Evolutionary conservation across 1,140 invertebrate species (phyloP).

Genomic region (Heliconius melpomene): DNA sequence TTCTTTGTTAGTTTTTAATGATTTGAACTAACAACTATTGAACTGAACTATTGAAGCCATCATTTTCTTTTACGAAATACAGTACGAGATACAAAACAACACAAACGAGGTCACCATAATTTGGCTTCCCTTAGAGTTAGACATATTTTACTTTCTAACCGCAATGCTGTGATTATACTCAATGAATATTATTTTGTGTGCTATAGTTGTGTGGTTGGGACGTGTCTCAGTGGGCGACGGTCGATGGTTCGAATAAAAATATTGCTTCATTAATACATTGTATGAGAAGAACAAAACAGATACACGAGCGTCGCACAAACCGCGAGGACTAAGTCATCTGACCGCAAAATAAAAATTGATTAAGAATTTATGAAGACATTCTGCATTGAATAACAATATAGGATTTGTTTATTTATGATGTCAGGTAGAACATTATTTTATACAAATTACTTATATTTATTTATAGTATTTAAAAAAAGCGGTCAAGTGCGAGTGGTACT

Average conservation of each 20-base stretch:
- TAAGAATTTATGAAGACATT: not conserved
- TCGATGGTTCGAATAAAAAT: not conserved
- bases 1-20: too few relatives aligned
- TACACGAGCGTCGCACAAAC: not conserved
- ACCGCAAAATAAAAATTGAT: conserved; percentile 1
- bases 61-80: conserved; percentile 1
- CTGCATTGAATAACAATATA: not conserved
- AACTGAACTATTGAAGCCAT: not conserved
- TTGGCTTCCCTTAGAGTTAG: conserved; percentile 45
- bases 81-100: not conserved
- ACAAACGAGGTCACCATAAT: not conserved
- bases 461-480: too few relatives aligned
- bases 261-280: not conserved
- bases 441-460: too few relatives aligned
- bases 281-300: not conserved
- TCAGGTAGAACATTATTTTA: too few relatives aligned
- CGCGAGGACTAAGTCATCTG: not conserved
- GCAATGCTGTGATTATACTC: conserved; percentile 44
- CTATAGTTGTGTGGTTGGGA: not conserved
- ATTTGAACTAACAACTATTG: too few relatives aligned
- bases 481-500: too few relatives aligned
- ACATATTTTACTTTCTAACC: conserved; percentile 66
- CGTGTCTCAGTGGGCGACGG: not conserved
- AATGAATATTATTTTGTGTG: conserved; percentile 17
- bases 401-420: too few relatives aligned